Evolutionary conservation across 1,140 invertebrate genomes (phyloP), one percentile per base, ranked within the genome.

Genomic region (Drosophila subpulchrella): DNA sequence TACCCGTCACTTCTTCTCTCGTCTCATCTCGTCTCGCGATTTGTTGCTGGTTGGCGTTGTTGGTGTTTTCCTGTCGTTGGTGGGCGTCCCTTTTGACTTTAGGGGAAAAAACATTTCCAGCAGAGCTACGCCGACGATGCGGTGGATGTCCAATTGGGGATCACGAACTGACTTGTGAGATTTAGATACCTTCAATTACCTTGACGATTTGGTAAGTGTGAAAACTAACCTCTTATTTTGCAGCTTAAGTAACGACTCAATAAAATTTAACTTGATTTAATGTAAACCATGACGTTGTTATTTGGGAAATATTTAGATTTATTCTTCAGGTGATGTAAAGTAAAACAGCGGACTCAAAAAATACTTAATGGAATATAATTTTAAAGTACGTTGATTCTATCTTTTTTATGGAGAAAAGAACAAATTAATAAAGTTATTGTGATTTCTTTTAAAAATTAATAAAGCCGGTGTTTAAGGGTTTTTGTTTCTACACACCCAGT

Each of bases 31-130:
- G 51, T 71, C 67, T 56, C 67, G 67, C 67, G 65, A 48, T 70
- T 71, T 71, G 67, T 71, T 71, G 65, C 67, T 71, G 67, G 65
- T 71, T 71, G 67, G 65, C 67, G 67, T 71, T 48, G n/a, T 71
- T 71, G 60, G 73, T 75, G 73, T 50, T 75, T 75, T 75, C 73
- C 72, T 66, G 73, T 75, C n/a, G 39, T 75, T 75, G 72, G 73
- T 75, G 73, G 73, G 72, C 73, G 72, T 66, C 56, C 47, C 56
- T 53, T 73, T 73, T 47, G 68, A 73, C 27, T 61, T 73, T 74
- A 62, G 50, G 68, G 24, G 56, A 47, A 54, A 70, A 67, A 70
- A 68, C 63, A 56, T 71, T 71, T 71, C 51, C 67, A 71, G 67
- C 65, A 30, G 20, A 57, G 42, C 20, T 11, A 11, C 8, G 12